A percentile compares a stretch with the other conserved stretches of the same genome.
Conservation (phyloP, 1,140 invertebrate genomes). For the Drosophila funebris region DNA sequence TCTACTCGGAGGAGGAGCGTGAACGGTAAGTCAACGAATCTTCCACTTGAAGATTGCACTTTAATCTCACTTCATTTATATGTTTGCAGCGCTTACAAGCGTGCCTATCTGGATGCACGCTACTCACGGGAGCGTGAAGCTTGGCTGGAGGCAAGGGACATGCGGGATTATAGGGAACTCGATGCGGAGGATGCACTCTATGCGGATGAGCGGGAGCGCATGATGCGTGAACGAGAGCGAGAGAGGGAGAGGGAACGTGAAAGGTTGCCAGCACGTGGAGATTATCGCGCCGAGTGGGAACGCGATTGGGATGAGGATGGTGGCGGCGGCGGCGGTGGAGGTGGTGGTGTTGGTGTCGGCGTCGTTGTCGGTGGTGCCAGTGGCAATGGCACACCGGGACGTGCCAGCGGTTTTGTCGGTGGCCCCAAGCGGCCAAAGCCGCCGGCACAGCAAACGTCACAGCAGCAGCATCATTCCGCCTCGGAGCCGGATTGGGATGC, state of each 20-base stretch:
- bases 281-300: constrained; percentile 73
- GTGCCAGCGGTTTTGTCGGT: constrained; percentile 66
- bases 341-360: constrained; percentile 34
- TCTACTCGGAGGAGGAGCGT: constrained; percentile 76
- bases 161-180: constrained; percentile 71
- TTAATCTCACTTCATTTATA: neutral
- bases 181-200: constrained; percentile 68
- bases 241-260: constrained; percentile 64
- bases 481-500: constrained; percentile 81
- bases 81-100: constrained; percentile 61
- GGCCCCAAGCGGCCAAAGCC: constrained; percentile 68
- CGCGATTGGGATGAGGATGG: constrained; percentile 73
- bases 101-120: constrained; percentile 64
- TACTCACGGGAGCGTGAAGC: constrained; percentile 71
- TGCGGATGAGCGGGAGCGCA: constrained; percentile 65
- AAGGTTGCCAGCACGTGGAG: constrained; percentile 51
- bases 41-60: neutral
- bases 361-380: constrained; percentile 32
- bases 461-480: constrained; percentile 65
- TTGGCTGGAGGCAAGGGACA: constrained; percentile 68
- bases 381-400: constrained; percentile 32
- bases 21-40: constrained; percentile 60
- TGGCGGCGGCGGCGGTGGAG: constrained; percentile 31
- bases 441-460: constrained; percentile 8
- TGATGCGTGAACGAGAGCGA: constrained; percentile 55